These are phyloP conservation scores for Cryptophagus acutangulus DNA, from an alignment of 2,888 invertebrate genomes.

Conservation along the genomic window DNA sequence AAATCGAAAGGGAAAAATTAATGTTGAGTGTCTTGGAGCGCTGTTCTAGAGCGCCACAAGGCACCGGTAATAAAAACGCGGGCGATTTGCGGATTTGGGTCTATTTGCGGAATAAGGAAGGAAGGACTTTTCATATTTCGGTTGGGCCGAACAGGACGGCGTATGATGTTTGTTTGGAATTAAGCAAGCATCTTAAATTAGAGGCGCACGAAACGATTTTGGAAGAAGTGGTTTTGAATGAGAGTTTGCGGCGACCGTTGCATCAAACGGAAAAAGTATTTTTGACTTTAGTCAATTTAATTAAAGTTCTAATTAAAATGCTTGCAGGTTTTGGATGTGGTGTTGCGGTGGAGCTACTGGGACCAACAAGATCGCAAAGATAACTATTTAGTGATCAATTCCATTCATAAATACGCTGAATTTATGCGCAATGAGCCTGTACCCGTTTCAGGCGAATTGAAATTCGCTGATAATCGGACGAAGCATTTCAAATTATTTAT, in stretches of 20 bases:
- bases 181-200: constrained; percentile 59
- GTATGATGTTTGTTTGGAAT: constrained; percentile 68
- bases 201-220: constrained; percentile 67
- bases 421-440: constrained; percentile 45
- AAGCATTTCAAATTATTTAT: constrained; percentile 71
- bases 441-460: constrained; percentile 67
- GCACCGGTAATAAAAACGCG: constrained; percentile 59
- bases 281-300: constrained; percentile 5
- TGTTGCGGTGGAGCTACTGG: constrained; percentile 85
- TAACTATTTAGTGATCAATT: constrained; percentile 66
- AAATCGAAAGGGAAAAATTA: constrained; percentile 68
- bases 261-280: constrained; percentile 66
- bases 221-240: constrained; percentile 76
- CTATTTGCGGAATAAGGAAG: constrained; percentile 61
- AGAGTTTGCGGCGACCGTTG: constrained; percentile 67
- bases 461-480: constrained; percentile 68
- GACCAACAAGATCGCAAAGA: constrained; percentile 78
- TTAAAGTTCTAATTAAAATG: constrained; percentile 7
- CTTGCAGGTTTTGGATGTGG: constrained; percentile 55
- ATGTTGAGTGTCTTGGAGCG: constrained; percentile 68
- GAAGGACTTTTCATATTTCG: constrained; percentile 59
- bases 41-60: constrained; percentile 60
- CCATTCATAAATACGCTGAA: constrained; percentile 43
- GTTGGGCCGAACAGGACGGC: constrained; percentile 74
- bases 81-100: constrained; percentile 80